phyloP scores from a whole-genome alignment of 1,140 invertebrate species.

The Chironomus striatipennis region DNA sequence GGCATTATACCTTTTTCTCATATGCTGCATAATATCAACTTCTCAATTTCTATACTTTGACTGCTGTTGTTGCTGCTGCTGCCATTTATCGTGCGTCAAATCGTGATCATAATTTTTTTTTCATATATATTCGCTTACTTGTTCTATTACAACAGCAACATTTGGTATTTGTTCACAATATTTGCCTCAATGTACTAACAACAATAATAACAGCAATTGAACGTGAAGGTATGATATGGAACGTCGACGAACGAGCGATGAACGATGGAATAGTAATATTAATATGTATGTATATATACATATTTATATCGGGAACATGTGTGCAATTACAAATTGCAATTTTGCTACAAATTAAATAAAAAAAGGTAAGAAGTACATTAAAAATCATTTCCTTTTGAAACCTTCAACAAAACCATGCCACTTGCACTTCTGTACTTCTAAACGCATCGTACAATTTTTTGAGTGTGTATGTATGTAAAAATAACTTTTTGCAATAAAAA shows the following conservation, averaged over 20 bases:
- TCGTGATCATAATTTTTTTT: conserved; percentile 18
- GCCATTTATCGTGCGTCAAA: conserved; percentile 19
- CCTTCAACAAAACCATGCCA: neutral
- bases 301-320: neutral
- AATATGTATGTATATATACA: neutral
- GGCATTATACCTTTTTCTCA: no score
- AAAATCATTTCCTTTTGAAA: conserved; percentile 18
- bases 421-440: neutral
- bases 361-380: neutral
- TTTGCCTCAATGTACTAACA: neutral
- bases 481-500: neutral
- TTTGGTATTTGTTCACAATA: conserved; percentile 17
- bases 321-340: conserved; percentile 23
- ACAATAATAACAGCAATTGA: neutral
- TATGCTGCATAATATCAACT: neutral
- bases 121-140: neutral
- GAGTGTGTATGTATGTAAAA: neutral
- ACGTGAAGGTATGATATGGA: neutral
- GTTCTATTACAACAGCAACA: conserved; percentile 9
- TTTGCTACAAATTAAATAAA: conserved; percentile 11
- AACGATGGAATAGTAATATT: neutral
- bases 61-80: neutral
- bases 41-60: neutral
- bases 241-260: neutral
- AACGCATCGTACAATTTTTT: neutral